Conservation (phyloP, 2,888 invertebrate genomes). For the Macrophya alboannulata region DNA sequence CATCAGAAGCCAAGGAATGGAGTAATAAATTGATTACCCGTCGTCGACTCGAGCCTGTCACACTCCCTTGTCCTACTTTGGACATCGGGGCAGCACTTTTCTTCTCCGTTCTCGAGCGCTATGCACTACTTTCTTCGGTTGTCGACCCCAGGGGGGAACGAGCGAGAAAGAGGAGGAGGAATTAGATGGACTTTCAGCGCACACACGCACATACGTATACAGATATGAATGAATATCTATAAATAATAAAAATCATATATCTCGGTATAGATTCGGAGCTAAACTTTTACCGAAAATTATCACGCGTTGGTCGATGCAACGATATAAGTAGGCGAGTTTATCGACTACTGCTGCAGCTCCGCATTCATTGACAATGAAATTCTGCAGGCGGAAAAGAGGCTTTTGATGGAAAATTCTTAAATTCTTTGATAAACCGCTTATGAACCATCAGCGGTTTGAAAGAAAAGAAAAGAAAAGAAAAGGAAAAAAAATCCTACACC, state of each 20-base stretch:
- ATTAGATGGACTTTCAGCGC: slow-evolving; percentile 3
- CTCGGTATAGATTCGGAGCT: not conserved
- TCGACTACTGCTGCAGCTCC: not conserved
- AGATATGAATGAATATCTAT: not conserved
- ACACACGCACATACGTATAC: not conserved
- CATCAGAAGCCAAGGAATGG: not conserved
- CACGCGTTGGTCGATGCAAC: not conserved
- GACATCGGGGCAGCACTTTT: slow-evolving; percentile 7
- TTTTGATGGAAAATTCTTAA: not conserved
- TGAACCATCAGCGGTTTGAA: not conserved
- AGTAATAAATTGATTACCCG: slow-evolving; percentile 22
- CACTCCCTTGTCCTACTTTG: slow-evolving; percentile 48
- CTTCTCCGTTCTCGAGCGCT: slow-evolving; percentile 40
- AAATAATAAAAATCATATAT: not conserved
- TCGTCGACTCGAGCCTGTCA: slow-evolving; percentile 1
- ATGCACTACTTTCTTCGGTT: slow-evolving; percentile 53
- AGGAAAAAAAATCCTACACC: not conserved
- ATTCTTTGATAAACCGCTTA: not conserved
- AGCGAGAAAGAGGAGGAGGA: not conserved
- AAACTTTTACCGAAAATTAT: not conserved
- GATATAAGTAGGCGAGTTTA: not conserved
- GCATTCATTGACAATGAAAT: slow-evolving; percentile 8
- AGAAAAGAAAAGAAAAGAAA: no score
- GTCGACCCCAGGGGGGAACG: slow-evolving; percentile 22
- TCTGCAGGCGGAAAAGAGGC: not conserved